A percentile compares a stretch with the other conserved stretches of the same genome.
Evolutionary conservation across 2,888 invertebrate genomes (phyloP).

Genomic region (Encarsia formosa): DNA sequence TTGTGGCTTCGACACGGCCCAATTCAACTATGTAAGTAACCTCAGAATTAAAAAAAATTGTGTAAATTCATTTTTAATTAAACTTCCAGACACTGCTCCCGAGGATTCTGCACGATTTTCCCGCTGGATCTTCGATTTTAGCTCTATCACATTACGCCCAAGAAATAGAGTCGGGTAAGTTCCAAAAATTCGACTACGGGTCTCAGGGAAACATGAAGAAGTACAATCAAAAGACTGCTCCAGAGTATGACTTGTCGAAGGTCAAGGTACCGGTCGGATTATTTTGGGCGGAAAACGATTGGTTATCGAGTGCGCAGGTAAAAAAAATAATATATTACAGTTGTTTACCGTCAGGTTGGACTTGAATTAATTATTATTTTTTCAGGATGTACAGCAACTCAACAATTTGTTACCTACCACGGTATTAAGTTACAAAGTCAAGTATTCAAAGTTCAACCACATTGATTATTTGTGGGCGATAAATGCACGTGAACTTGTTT

Average conservation of each 20-base stretch:
- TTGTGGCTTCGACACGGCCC: constrained; percentile 65
- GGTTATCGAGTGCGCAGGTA: constrained; percentile 62
- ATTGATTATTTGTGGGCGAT: constrained; percentile 68
- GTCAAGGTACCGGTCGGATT: constrained; percentile 63
- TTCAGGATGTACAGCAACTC: constrained; percentile 59
- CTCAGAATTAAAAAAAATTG: background rate
- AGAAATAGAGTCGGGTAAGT: constrained; percentile 58
- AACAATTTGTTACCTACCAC: constrained; percentile 55
- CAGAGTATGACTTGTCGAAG: constrained; percentile 60
- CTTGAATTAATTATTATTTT: background rate
- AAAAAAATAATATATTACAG: constrained; percentile 29
- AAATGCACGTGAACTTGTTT: constrained; percentile 61
- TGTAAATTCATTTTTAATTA: background rate
- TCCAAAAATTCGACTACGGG: constrained; percentile 71
- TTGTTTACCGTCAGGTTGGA: background rate
- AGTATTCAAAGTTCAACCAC: constrained; percentile 66
- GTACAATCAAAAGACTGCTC: constrained; percentile 60
- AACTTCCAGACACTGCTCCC: constrained; percentile 55
- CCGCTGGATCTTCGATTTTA: constrained; percentile 71
- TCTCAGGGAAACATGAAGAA: constrained; percentile 54
- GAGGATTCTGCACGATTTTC: constrained; percentile 64
- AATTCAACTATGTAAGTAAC: constrained; percentile 60
- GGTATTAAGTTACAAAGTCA: constrained; percentile 57
- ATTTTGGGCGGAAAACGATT: constrained; percentile 68
- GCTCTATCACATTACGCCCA: constrained; percentile 69